phyloP scores from a whole-genome alignment of 2,797 vertebrate species.

The Chaetodon trifasciatus region DNA sequence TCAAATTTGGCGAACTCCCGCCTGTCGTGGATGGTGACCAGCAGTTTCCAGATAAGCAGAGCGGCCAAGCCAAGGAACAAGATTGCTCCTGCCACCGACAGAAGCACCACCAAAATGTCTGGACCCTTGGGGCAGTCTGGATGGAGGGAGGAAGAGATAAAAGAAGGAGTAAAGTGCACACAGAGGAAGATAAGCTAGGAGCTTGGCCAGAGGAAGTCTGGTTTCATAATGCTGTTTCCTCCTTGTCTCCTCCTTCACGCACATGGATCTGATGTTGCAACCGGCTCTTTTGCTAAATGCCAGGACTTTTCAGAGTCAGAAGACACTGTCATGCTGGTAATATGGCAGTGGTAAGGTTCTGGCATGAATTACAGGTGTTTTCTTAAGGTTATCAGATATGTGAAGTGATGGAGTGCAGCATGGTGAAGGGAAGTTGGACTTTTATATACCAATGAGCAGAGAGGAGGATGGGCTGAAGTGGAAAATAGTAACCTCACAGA shows the following conservation, averaged over 20 bases:
- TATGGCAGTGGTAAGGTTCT: background rate
- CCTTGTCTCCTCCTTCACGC: background rate
- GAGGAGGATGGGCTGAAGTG: constrained; percentile 42
- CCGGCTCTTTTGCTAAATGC: background rate
- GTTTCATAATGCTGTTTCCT: constrained; percentile 31
- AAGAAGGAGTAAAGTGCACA: constrained; percentile 8
- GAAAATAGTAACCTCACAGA: constrained; percentile 55
- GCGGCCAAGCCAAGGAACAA: constrained; percentile 92
- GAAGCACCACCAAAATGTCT: constrained; percentile 92
- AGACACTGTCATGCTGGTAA: background rate
- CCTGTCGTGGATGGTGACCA: constrained; percentile 96
- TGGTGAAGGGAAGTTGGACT: background rate
- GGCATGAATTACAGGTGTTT: constrained; percentile 4
- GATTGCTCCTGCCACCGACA: constrained; percentile 94
- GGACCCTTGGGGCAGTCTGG: constrained; percentile 95
- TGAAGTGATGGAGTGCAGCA: background rate
- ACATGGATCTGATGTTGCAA: background rate
- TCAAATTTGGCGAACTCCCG: constrained; percentile 97
- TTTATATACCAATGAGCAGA: constrained; percentile 35
- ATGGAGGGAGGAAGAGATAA: constrained; percentile 44
- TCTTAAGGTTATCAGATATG: constrained; percentile 16
- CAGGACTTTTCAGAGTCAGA: background rate
- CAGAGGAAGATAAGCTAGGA: constrained; percentile 27
- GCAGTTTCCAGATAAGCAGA: constrained; percentile 97
- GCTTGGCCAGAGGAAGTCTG: constrained; percentile 22